These are phyloP conservation scores for Petrocephalus schoutedeni DNA, from an alignment of 2,797 vertebrate genomes.

Conservation along the genomic window DNA sequence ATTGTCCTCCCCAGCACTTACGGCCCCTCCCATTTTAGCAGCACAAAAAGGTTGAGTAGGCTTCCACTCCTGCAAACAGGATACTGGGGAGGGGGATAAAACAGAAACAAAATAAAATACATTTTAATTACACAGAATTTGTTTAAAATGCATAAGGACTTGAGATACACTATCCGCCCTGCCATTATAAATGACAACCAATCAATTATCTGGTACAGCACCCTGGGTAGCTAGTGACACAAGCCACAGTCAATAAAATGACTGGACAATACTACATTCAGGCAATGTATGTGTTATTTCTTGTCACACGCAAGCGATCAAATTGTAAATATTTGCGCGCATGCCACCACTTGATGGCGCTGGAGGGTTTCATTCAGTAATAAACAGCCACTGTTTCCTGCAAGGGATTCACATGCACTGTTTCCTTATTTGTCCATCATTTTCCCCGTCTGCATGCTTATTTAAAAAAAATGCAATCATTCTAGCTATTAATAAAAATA, in stretches of 20 bases:
- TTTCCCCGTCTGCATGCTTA: not conserved
- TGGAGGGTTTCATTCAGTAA: not conserved
- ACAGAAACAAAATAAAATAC: not conserved
- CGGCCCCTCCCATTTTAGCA: slow-evolving; percentile 86
- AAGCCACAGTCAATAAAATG: not conserved
- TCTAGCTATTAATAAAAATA: not conserved
- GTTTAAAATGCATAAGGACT: not conserved
- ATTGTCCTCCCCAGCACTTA: slow-evolving; percentile 93
- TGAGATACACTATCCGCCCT: not conserved
- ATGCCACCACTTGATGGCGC: slow-evolving; percentile 17
- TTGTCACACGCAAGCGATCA: not conserved
- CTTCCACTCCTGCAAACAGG: slow-evolving; percentile 17
- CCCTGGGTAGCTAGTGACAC: not conserved
- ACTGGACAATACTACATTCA: not conserved
- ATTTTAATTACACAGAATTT: not conserved
- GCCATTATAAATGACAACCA: not conserved
- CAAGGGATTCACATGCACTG: not conserved
- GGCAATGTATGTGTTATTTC: not conserved
- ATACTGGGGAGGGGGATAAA: not conserved
- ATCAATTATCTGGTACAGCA: not conserved
- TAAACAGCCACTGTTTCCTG: slow-evolving; percentile 12
- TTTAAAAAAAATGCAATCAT: not conserved
- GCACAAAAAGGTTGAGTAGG: slow-evolving; percentile 21
- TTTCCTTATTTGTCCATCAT: slow-evolving; percentile 4
- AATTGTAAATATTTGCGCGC: not conserved